Evolutionary conservation across 2,888 invertebrate genomes (phyloP).

Genomic region (Ernsta delagoae): DNA sequence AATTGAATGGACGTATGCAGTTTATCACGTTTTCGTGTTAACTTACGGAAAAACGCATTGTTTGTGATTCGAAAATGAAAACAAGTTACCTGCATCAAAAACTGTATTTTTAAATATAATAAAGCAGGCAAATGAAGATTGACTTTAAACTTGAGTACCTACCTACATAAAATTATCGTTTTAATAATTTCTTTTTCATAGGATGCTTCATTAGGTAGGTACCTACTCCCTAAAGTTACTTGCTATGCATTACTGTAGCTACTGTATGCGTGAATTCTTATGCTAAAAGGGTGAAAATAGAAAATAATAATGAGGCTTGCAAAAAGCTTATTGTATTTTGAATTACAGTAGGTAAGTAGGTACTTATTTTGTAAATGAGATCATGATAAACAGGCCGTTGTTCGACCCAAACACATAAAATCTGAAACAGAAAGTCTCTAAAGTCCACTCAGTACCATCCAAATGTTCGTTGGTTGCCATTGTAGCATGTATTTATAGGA

Average conservation of each 20-base stretch:
- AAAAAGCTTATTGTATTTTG: not conserved
- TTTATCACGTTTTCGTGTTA: constrained; percentile 14
- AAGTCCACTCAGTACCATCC: constrained; percentile 59
- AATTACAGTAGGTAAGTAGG: not conserved
- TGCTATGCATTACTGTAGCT: too few species aligned
- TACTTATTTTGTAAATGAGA: constrained; percentile 40
- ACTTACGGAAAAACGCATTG: not conserved
- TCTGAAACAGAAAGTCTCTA: constrained; percentile 56
- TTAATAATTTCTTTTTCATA: too few species aligned
- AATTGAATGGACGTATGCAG: constrained; percentile 43
- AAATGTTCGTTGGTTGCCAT: constrained; percentile 51
- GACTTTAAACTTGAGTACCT: too few species aligned
- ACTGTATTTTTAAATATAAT: not conserved
- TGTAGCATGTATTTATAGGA: constrained; percentile 53
- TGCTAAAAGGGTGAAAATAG: too few species aligned
- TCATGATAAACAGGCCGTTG: constrained; percentile 50
- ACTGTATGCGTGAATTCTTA: too few species aligned
- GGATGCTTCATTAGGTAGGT: too few species aligned
- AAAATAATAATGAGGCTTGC: not conserved
- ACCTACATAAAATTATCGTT: not conserved
- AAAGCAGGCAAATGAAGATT: too few species aligned
- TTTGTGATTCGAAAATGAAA: constrained; percentile 1
- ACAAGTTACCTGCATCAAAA: not conserved
- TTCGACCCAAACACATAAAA: constrained; percentile 58
- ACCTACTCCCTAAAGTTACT: too few species aligned